Evolutionary conservation across 2,113 vertebrate species (phyloP).

Genomic region (Desmodus rotundus): DNA sequence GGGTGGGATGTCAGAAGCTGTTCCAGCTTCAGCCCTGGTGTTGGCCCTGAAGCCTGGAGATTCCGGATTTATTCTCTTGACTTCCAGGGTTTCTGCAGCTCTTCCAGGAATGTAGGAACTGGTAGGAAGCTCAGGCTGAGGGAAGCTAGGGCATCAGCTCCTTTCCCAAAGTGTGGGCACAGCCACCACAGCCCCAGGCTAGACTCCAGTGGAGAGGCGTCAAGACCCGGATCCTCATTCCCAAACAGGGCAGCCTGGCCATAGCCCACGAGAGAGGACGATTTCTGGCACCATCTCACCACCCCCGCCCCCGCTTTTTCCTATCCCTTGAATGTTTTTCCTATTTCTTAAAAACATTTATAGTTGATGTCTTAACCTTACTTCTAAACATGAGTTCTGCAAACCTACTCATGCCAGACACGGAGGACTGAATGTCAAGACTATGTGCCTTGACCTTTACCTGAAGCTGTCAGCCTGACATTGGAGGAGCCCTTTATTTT

Average conservation of each 20-base stretch:
- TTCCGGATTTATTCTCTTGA: neutral
- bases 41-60: neutral
- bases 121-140: neutral
- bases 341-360: neutral
- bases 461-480: neutral
- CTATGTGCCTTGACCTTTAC: neutral
- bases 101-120: neutral
- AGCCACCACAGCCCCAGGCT: neutral
- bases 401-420: neutral
- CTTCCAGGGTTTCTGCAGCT: neutral
- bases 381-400: neutral
- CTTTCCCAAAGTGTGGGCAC: neutral
- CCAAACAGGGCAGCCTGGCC: neutral
- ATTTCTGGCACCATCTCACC: neutral
- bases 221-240: neutral
- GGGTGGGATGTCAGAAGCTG: neutral
- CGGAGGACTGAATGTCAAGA: neutral
- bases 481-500: neutral
- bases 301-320: rapidly evolving
- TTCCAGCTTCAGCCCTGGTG: rapidly evolving
- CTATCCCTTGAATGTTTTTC: neutral
- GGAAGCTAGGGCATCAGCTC: neutral
- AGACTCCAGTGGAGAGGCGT: neutral
- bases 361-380: neutral
- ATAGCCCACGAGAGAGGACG: neutral